phyloP scores from a whole-genome alignment of 2,888 invertebrate genomes.

The Archips xylosteana region DNA sequence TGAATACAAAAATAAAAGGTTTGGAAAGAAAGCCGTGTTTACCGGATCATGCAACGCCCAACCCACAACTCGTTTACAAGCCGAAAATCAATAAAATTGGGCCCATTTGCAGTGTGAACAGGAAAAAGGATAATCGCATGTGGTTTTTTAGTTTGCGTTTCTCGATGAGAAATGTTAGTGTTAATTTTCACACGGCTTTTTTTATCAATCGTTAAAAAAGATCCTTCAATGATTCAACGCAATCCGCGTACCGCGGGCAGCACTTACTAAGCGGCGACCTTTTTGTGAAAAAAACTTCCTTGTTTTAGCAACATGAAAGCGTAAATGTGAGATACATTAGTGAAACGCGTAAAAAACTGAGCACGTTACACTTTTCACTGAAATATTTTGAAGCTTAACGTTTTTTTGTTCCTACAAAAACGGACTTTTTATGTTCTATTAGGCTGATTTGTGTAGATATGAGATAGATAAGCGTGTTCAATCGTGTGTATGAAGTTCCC shows the following conservation, averaged over 20 bases:
- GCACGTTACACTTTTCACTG: neutral
- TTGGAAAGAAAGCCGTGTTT: conserved; percentile 31
- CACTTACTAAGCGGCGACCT: conserved; percentile 41
- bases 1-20: conserved; percentile 6
- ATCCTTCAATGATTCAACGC: conserved; percentile 68
- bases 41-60: conserved; percentile 27
- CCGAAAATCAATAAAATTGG: conserved; percentile 43
- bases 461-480: too few relatives aligned
- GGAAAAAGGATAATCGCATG: conserved; percentile 24
- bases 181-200: conserved; percentile 71
- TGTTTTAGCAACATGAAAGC: conserved; percentile 51
- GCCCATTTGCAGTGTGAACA: conserved; percentile 40
- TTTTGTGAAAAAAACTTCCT: conserved; percentile 46
- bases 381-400: too few relatives aligned
- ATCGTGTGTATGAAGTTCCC: too few relatives aligned
- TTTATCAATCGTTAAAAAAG: conserved; percentile 59
- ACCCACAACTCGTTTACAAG: conserved; percentile 35
- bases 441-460: too few relatives aligned
- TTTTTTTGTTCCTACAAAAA: too few relatives aligned
- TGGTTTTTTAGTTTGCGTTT: conserved; percentile 37
- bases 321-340: conserved; percentile 38
- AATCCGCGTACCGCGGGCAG: conserved; percentile 54
- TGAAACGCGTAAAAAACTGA: conserved; percentile 18
- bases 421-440: too few relatives aligned
- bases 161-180: conserved; percentile 54